Percentiles rank a stretch among this genome's conserved stretches.
These are phyloP conservation scores for Leguminivora glycinivorella DNA, from an alignment of 1,140 invertebrate species.

Conservation along the genomic window DNA sequence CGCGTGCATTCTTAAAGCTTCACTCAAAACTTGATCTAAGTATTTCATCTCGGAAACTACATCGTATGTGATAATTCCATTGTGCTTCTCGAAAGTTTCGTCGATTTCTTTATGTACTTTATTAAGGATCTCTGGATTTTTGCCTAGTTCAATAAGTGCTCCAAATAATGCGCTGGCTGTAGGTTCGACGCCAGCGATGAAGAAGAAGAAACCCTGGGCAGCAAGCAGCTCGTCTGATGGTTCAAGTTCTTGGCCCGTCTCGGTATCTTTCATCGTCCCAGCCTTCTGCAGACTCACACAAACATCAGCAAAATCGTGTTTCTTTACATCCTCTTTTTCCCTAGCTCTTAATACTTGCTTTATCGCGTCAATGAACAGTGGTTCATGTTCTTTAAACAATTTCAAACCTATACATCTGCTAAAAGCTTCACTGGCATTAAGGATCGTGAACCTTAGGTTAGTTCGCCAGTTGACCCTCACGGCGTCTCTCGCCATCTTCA, in stretches of 20 bases:
- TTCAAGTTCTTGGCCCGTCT: slow-evolving; percentile 44
- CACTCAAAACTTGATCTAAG: slow-evolving; percentile 62
- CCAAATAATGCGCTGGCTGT: slow-evolving; percentile 79
- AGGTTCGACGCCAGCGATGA: slow-evolving; percentile 82
- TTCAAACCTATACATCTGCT: slow-evolving; percentile 40
- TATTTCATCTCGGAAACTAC: slow-evolving; percentile 58
- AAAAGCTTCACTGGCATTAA: slow-evolving; percentile 27
- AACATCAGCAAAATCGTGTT: slow-evolving; percentile 53
- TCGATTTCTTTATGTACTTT: slow-evolving; percentile 80
- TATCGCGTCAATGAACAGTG: slow-evolving; percentile 49
- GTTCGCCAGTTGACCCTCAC: neutral
- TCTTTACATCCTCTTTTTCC: slow-evolving; percentile 40
- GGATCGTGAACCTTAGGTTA: slow-evolving; percentile 39
- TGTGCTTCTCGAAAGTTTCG: slow-evolving; percentile 54
- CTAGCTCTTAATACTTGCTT: slow-evolving; percentile 46
- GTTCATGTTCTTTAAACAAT: slow-evolving; percentile 44
- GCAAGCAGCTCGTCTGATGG: slow-evolving; percentile 55
- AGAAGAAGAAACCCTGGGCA: slow-evolving; percentile 69
- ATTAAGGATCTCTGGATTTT: slow-evolving; percentile 77
- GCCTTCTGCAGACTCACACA: slow-evolving; percentile 48
- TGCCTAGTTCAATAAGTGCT: slow-evolving; percentile 73
- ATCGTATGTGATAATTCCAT: slow-evolving; percentile 57
- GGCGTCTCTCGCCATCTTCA: slow-evolving; percentile 38
- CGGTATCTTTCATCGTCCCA: slow-evolving; percentile 41
- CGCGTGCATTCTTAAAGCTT: slow-evolving; percentile 74